Conservation (phyloP, 2,113 vertebrate species). For the Plecotus auritus region DNA sequence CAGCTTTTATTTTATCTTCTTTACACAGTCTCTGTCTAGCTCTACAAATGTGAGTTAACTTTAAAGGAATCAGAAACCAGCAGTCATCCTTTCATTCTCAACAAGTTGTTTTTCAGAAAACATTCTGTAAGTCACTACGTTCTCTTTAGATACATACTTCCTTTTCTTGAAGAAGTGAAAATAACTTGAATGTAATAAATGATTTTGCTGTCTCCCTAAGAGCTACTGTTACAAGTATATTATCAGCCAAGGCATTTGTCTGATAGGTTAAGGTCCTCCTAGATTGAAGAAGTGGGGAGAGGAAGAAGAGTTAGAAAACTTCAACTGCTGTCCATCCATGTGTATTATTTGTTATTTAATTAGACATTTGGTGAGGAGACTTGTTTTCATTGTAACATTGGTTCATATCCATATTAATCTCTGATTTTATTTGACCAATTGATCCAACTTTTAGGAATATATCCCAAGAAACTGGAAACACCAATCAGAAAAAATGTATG, state of each 20-base stretch:
- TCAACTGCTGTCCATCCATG: not conserved
- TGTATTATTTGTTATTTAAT: not conserved
- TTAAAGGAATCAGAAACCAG: slow-evolving; percentile 40
- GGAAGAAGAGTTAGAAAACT: fast-evolving
- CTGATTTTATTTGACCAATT: not conserved
- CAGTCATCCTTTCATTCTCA: not conserved
- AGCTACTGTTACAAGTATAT: not conserved
- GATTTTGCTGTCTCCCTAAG: not conserved
- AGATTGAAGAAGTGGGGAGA: not conserved
- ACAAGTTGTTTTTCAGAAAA: slow-evolving; percentile 23
- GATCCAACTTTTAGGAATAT: too few relatives aligned
- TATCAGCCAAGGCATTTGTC: not conserved
- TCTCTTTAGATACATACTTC: not conserved
- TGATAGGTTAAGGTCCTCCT: fast-evolving
- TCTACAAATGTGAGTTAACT: slow-evolving; percentile 58
- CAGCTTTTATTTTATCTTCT: slow-evolving; percentile 65
- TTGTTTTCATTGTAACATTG: not conserved
- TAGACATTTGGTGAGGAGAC: not conserved
- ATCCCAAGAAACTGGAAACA: too few relatives aligned
- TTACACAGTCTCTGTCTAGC: slow-evolving; percentile 58
- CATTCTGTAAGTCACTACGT: not conserved
- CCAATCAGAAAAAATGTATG: too few relatives aligned
- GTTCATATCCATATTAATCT: not conserved
- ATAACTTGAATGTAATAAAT: not conserved
- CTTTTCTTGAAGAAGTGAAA: not conserved